Evolutionary conservation across 2,888 invertebrate species (phyloP).

Genomic region (Folsomia manolachei): DNA sequence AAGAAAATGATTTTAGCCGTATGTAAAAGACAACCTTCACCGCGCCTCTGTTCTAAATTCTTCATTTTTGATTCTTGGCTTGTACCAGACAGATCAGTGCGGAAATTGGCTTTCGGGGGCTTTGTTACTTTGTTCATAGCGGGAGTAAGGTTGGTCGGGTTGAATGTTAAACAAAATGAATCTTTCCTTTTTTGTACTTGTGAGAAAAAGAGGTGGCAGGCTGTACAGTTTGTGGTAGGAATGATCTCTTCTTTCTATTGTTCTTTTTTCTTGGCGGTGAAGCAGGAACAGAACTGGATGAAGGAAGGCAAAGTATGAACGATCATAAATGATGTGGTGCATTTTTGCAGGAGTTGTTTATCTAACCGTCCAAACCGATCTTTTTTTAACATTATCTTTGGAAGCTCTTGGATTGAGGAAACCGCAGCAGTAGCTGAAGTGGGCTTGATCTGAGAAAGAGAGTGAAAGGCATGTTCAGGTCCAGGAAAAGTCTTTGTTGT

Average conservation of each 20-base stretch:
- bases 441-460: too few relatives aligned
- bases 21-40: neutral
- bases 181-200: neutral
- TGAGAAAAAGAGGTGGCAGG: neutral
- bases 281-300: neutral
- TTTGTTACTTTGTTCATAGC: slow-evolving; percentile 15
- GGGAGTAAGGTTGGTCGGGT: neutral
- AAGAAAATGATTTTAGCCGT: too few relatives aligned
- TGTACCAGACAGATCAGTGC: slow-evolving; percentile 25
- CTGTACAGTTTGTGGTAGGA: neutral
- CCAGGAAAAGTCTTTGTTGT: too few relatives aligned
- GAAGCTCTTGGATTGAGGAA: too few relatives aligned
- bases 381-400: too few relatives aligned
- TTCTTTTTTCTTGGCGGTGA: neutral
- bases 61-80: neutral
- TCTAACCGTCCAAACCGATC: neutral
- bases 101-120: slow-evolving; percentile 37
- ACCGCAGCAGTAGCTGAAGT: too few relatives aligned
- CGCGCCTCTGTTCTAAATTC: neutral
- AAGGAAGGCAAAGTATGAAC: neutral
- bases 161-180: slow-evolving; percentile 7
- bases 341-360: too few relatives aligned
- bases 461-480: too few relatives aligned
- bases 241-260: neutral
- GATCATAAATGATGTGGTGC: neutral